Base-by-base conservation (phyloP, 2,113 vertebrate species). In the Psilopsiagon aymara region DNA sequence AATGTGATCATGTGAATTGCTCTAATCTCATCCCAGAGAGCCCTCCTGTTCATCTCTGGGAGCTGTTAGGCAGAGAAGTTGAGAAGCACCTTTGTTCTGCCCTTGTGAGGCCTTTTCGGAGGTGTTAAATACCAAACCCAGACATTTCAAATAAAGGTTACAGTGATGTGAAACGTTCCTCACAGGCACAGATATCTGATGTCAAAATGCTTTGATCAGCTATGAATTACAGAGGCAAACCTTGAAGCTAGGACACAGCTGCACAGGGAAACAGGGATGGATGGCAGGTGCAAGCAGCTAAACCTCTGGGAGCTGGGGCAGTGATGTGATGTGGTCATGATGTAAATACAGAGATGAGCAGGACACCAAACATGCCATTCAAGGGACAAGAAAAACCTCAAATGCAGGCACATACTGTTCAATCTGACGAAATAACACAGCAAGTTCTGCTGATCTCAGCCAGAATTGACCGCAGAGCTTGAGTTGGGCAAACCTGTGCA, bases 131-230 rank as follows among this genome's bases (percentile, higher is more conserved):
- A 83, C 35, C 76, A 86, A 77, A 44, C 53, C 27, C 59, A 82
- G 91, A 15, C 89, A 77, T 64, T 86, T 90, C 68, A 79, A 66
- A 25, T 39, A 84, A 93, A 94, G 76, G 66, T 87, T 81, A 75
- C 1, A 0, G 13, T 13, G 88, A 82, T 49, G 68, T 57, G 41
- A 81, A 81, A 69, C 1, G 1, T 11, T 51, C 31, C 74, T 85
- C 24, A 17, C 39, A 66, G 84, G 17, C 60, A 69, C 86, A 80
- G 52, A 63, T 67, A 84, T 63, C 82, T 46, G 74, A 82, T 76
- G 81, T 25, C 74, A 82, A 60, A 79, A 53, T 6, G 21, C 46
- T 4, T 41, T 2, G 16, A 84, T 78, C 68, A 81, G 68, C 73
- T 66, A 41, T 0, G 3, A 81, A 63, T n/a, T 57, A 47, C 24